These are phyloP conservation scores for Rhineura floridana DNA, from an alignment of 2,113 vertebrate genomes.

Conservation along the genomic window DNA sequence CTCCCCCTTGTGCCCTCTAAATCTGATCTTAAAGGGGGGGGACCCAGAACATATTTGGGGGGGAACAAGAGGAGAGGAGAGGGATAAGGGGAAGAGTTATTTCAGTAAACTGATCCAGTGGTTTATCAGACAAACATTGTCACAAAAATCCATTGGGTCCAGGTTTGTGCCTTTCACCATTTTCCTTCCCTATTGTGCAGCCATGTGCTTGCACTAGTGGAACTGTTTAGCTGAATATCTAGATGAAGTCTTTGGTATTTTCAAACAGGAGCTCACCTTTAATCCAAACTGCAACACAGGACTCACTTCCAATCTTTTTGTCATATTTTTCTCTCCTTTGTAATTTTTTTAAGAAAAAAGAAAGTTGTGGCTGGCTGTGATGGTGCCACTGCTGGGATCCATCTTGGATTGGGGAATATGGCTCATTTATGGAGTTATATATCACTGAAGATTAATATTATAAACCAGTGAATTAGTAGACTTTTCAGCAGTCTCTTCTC, in stretches of 20 bases:
- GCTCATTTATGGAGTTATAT: background rate
- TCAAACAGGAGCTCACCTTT: background rate
- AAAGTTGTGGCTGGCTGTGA: background rate
- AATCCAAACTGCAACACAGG: background rate
- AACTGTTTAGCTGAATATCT: background rate
- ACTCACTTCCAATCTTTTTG: background rate
- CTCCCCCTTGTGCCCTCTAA: too few relatives aligned
- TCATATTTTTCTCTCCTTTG: background rate
- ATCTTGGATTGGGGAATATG: background rate
- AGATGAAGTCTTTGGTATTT: background rate
- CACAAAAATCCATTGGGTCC: too few relatives aligned
- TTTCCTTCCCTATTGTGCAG: too few relatives aligned
- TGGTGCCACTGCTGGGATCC: background rate
- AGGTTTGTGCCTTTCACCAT: too few relatives aligned
- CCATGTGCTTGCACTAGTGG: too few relatives aligned
- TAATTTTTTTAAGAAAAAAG: constrained; percentile 23
- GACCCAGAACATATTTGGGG: too few relatives aligned
- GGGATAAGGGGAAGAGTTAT: too few relatives aligned
- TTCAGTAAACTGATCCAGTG: too few relatives aligned
- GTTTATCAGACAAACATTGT: too few relatives aligned
- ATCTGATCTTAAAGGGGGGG: too few relatives aligned
- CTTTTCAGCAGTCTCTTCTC: constrained; percentile 17
- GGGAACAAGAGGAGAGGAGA: background rate
- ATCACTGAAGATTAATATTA: background rate
- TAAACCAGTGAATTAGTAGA: constrained; percentile 57